Evolutionary conservation across 1,140 invertebrate species (phyloP).

Genomic region (Capitella teleta): DNA sequence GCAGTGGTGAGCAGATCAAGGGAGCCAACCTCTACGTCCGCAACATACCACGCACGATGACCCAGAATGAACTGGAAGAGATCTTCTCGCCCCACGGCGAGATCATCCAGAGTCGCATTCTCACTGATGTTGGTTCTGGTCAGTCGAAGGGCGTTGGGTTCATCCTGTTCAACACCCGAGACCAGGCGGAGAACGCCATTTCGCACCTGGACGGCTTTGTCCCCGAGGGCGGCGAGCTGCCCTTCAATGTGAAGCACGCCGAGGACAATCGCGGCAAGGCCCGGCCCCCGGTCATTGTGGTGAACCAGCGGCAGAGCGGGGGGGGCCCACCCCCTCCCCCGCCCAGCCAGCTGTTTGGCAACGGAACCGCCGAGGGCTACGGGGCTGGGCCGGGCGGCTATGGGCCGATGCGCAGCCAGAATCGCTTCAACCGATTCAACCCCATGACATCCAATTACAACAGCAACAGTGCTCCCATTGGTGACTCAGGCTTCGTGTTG

Average conservation of each 20-base stretch:
- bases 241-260: slow-evolving; percentile 74
- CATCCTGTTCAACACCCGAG: slow-evolving; percentile 51
- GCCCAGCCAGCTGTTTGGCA: slow-evolving; percentile 1
- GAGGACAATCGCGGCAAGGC: slow-evolving; percentile 77
- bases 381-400: not conserved
- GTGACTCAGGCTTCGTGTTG: slow-evolving; percentile 23
- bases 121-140: slow-evolving; percentile 76
- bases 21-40: slow-evolving; percentile 90
- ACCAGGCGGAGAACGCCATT: slow-evolving; percentile 79
- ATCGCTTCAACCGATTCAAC: slow-evolving; percentile 23
- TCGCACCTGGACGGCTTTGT: slow-evolving; percentile 69
- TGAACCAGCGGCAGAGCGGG: not conserved
- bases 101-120: slow-evolving; percentile 80
- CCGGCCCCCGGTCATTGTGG: slow-evolving; percentile 17
- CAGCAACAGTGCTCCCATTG: not conserved
- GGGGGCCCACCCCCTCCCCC: not conserved
- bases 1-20: slow-evolving; percentile 84
- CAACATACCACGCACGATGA: slow-evolving; percentile 63
- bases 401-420: slow-evolving; percentile 20
- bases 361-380: too few species aligned
- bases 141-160: slow-evolving; percentile 78
- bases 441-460: slow-evolving; percentile 20
- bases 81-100: slow-evolving; percentile 75
- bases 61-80: slow-evolving; percentile 61
- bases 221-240: slow-evolving; percentile 68